Base-by-base conservation (phyloP, 2,797 vertebrate species). In the Sandelia bainsii region DNA sequence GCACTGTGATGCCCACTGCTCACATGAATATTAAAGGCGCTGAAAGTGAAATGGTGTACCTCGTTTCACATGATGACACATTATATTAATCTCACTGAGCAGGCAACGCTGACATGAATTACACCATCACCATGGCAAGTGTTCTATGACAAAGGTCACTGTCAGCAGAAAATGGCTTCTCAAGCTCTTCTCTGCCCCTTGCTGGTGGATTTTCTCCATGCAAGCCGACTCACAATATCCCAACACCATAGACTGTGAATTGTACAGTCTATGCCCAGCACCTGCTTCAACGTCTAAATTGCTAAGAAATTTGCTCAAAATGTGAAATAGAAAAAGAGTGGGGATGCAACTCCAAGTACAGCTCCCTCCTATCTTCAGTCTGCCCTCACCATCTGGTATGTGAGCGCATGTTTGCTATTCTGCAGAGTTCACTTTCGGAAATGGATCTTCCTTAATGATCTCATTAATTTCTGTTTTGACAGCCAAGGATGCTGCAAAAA, bases 141-240 rank as follows among this genome's bases (percentile, higher is more conserved):
- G 39, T 48, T 48, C 3, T 6, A 5, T 69, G 60, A 82, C 49
- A 72, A 83, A 82, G 77, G 86, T 79, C 73, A 52, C 58, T 5
- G 45, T 20, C 44, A 70, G 63, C 73, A 62, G 62, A 29, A 75
- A 52, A 11, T 1, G 3, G 8, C 44, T 63, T 62, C 39, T 62
- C 63, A 59, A 72, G 84, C 84, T 81, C 83, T 59, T 25, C 65
- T 58, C 61, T 70, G 83, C 76, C 87, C 72, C 87, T 87, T 88
- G 79, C 83, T 90, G 91, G 67, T 8, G 12, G 5, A 13, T 22
- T 1, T 3, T 2, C 37, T 34, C 25, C 29, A 4, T 39, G 49
- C 53, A 78, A 0, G n/a, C 51, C 12, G 44, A 10, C 10, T 37
- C 8, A 37, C 34, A 37, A 3, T 6, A 29, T 29, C 27, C 27